Percentiles rank a stretch among this genome's conserved stretches.
phyloP scores from a whole-genome alignment of 2,113 vertebrate species.

The Nesoenas mayeri region DNA sequence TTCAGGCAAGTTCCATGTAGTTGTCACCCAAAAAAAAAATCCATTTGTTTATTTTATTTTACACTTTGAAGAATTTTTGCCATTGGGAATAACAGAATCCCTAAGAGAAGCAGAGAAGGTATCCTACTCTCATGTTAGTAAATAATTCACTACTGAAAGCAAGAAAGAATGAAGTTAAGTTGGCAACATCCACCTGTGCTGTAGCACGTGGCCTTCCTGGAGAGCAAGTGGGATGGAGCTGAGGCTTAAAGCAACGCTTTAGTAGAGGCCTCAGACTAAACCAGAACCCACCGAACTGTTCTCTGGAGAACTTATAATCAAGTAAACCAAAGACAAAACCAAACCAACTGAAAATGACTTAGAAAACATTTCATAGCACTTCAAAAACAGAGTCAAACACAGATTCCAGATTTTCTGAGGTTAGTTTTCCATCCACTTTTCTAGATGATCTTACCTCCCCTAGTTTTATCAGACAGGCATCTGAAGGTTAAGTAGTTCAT shows the following conservation, averaged over 20 bases:
- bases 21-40: neutral
- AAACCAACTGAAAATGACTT: neutral
- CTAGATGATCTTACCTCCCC: neutral
- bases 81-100: neutral
- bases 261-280: neutral
- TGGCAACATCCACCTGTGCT: neutral
- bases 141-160: neutral
- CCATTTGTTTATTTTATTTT: slow-evolving; percentile 18
- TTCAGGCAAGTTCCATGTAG: neutral
- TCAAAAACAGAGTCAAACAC: neutral
- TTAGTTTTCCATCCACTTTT: neutral
- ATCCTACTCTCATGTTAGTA: neutral
- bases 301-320: neutral
- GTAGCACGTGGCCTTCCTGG: neutral
- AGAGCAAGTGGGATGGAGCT: neutral
- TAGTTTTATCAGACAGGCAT: neutral
- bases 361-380: neutral
- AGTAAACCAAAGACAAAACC: neutral
- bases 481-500: neutral
- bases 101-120: neutral
- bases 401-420: neutral
- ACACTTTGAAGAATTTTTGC: slow-evolving; percentile 23
- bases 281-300: neutral
- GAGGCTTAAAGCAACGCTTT: neutral
- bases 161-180: neutral